Conservation (phyloP, 2,797 vertebrate genomes). For the Lithobates sylvaticus region DNA sequence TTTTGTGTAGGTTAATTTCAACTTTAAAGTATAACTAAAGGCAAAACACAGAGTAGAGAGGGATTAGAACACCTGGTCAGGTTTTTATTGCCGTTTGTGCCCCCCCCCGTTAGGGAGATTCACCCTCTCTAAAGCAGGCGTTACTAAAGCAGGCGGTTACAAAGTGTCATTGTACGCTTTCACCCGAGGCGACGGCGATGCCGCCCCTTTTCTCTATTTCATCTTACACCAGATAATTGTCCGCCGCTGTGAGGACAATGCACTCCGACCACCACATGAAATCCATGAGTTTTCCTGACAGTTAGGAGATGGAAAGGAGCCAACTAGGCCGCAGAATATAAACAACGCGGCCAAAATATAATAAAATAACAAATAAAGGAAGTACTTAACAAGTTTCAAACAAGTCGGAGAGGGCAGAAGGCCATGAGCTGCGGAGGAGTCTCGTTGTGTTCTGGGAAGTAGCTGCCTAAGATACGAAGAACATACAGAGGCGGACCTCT, state of each 20-base stretch:
- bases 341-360: slow-evolving; percentile 12
- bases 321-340: slow-evolving; percentile 12
- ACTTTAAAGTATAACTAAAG: too few relatives aligned
- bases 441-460: background rate
- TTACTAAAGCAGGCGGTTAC: too few relatives aligned
- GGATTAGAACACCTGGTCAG: too few relatives aligned
- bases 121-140: too few relatives aligned
- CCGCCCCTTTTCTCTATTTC: background rate
- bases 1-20: too few relatives aligned
- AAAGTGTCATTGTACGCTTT: background rate
- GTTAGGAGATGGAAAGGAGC: background rate
- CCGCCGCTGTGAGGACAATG: background rate
- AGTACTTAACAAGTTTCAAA: slow-evolving; percentile 16
- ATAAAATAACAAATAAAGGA: slow-evolving; percentile 41
- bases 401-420: background rate
- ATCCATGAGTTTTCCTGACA: background rate
- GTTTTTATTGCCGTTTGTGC: too few relatives aligned
- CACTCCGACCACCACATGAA: background rate
- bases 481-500: background rate
- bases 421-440: background rate
- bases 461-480: background rate
- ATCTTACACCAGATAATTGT: background rate
- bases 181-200: background rate
- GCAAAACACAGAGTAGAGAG: too few relatives aligned
- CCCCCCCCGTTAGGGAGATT: too few relatives aligned